Evolutionary conservation across 2,113 vertebrate species (phyloP).

Genomic region (Talpa occidentalis): DNA sequence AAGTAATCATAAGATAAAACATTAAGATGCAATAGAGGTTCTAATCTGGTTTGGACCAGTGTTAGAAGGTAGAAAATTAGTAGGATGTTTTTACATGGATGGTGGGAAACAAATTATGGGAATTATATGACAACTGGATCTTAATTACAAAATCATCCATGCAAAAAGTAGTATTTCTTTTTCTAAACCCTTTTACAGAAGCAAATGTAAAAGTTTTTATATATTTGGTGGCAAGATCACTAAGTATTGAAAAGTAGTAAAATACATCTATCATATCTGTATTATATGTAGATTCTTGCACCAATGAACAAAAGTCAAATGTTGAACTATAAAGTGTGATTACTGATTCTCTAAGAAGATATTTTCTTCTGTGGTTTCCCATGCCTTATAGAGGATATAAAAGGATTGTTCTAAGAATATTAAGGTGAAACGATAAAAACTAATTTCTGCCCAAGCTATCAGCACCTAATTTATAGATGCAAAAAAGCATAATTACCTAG

Average conservation of each 20-base stretch:
- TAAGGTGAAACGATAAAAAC: conserved; percentile 11
- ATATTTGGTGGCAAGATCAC: background rate
- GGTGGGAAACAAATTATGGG: background rate
- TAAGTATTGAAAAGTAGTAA: background rate
- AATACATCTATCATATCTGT: background rate
- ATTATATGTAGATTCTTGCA: background rate
- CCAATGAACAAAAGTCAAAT: background rate
- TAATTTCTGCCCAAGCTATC: background rate
- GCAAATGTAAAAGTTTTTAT: conserved; percentile 47
- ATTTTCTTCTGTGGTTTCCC: background rate
- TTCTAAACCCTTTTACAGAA: background rate
- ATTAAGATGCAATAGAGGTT: conserved; percentile 48
- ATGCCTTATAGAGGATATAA: background rate
- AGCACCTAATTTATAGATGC: background rate
- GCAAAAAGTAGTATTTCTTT: background rate
- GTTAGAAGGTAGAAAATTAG: conserved; percentile 36
- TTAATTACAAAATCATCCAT: conserved; percentile 12
- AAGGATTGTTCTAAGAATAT: background rate
- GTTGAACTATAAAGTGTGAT: background rate
- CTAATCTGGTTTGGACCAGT: background rate
- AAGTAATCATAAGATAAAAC: conserved; percentile 62
- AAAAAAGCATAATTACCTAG: background rate
- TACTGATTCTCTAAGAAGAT: background rate
- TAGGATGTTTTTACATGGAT: conserved; percentile 28
- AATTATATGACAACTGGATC: background rate